A percentile compares a stretch with the other conserved stretches of the same genome.
Evolutionary conservation across 2,888 invertebrate species (phyloP).

Genomic region (Chrysomela aeneicollis): DNA sequence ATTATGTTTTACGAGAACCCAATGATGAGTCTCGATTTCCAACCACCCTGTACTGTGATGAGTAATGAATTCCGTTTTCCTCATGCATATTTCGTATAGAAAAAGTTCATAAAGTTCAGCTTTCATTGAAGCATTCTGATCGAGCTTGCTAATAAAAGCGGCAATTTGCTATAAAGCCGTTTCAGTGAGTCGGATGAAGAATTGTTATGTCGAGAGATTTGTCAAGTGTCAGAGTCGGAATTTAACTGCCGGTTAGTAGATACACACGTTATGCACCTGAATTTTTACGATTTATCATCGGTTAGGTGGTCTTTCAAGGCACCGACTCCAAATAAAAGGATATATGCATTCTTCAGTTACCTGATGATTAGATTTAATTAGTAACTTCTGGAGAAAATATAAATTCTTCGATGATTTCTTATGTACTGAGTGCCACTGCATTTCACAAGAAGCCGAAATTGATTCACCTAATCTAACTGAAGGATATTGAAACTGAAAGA

Average conservation of each 20-base stretch:
- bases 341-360: constrained; percentile 28
- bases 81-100: background rate
- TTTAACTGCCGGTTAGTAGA: constrained; percentile 56
- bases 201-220: constrained; percentile 55
- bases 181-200: constrained; percentile 52
- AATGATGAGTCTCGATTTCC: no score
- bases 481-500: no score
- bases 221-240: constrained; percentile 55
- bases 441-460: background rate
- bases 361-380: constrained; percentile 31
- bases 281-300: constrained; percentile 59
- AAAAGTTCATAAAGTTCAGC: constrained; percentile 6
- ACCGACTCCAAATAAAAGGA: constrained; percentile 32
- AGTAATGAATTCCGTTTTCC: background rate
- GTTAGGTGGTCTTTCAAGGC: constrained; percentile 58
- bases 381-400: constrained; percentile 20
- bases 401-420: constrained; percentile 8
- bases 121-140: constrained; percentile 28
- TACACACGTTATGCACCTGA: constrained; percentile 57
- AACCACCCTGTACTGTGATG: no score
- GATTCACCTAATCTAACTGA: background rate
- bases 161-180: constrained; percentile 44
- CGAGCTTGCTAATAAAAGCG: constrained; percentile 39
- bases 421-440: background rate
- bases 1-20: no score